phyloP scores from a whole-genome alignment of 2,113 vertebrate species.

The Zingel zingel region DNA sequence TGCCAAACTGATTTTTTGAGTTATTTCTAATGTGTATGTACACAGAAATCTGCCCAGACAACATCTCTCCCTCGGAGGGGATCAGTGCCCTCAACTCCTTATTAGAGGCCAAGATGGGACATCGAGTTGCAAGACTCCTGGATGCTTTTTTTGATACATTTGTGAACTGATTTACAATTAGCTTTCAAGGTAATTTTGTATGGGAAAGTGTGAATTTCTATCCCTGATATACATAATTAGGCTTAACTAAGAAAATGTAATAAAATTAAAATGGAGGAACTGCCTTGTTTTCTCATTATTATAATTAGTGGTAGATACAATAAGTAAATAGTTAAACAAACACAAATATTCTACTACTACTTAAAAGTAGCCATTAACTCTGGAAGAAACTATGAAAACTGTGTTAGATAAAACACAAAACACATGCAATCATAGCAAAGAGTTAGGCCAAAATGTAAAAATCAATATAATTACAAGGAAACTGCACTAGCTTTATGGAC shows the following conservation, averaged over 20 bases:
- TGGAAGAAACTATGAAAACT: too few relatives aligned
- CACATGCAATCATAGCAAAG: too few relatives aligned
- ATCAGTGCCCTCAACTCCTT: slow-evolving; percentile 42
- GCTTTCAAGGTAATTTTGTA: not conserved
- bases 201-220: not conserved
- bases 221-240: not conserved
- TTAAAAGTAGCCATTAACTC: too few relatives aligned
- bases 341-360: too few relatives aligned
- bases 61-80: slow-evolving; percentile 35
- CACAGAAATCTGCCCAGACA: slow-evolving; percentile 68
- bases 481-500: too few relatives aligned
- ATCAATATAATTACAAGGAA: too few relatives aligned
- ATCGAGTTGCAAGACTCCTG: slow-evolving; percentile 48
- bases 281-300: not conserved
- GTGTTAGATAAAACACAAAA: too few relatives aligned
- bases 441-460: too few relatives aligned
- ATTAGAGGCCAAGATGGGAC: slow-evolving; percentile 51
- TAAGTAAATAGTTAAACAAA: too few relatives aligned
- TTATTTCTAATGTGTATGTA: slow-evolving; percentile 1
- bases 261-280: not conserved
- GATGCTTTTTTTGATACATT: slow-evolving; percentile 67
- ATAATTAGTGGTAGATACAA: not conserved
- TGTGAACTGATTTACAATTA: slow-evolving; percentile 55
- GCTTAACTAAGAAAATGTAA: not conserved
- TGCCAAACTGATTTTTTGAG: not conserved